These are phyloP conservation scores for Labeo calbasu DNA, from an alignment of 2,797 vertebrate genomes.

Conservation along the genomic window DNA sequence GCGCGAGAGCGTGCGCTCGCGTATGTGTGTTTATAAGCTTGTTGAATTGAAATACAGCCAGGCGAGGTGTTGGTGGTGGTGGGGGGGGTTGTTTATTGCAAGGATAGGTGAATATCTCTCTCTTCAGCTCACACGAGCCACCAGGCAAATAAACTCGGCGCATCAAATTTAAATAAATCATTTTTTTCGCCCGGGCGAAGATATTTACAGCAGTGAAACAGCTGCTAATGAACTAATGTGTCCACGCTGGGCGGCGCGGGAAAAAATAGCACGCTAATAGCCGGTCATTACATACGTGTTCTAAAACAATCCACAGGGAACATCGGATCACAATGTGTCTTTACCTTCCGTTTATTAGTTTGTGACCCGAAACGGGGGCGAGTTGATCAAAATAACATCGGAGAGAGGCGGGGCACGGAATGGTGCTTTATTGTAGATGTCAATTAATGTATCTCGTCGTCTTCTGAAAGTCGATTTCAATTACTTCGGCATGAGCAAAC, in stretches of 20 bases:
- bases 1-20: conserved; percentile 39
- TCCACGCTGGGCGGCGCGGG: conserved; percentile 20
- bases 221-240: conserved; percentile 61
- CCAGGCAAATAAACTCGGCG: conserved; percentile 60
- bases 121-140: conserved; percentile 56
- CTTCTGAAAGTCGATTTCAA: conserved; percentile 61
- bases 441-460: conserved; percentile 52
- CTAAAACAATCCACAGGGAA: conserved; percentile 27
- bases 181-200: conserved; percentile 44
- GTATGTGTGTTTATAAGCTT: conserved; percentile 50
- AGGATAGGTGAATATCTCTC: conserved; percentile 59
- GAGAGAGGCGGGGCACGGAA: neutral
- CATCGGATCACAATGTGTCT: neutral
- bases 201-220: conserved; percentile 52
- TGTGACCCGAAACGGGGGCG: neutral
- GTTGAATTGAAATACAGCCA: conserved; percentile 58
- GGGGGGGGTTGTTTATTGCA: conserved; percentile 54
- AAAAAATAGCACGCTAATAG: conserved; percentile 49
- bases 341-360: conserved; percentile 16
- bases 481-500: conserved; percentile 55
- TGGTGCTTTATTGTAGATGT: conserved; percentile 30
- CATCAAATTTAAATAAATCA: conserved; percentile 64
- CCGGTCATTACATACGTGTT: conserved; percentile 51
- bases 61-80: conserved; percentile 27
- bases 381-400: neutral